Conservation (phyloP, 64 coral and sea anemone genomes). For the Anthopleura sola region DNA sequence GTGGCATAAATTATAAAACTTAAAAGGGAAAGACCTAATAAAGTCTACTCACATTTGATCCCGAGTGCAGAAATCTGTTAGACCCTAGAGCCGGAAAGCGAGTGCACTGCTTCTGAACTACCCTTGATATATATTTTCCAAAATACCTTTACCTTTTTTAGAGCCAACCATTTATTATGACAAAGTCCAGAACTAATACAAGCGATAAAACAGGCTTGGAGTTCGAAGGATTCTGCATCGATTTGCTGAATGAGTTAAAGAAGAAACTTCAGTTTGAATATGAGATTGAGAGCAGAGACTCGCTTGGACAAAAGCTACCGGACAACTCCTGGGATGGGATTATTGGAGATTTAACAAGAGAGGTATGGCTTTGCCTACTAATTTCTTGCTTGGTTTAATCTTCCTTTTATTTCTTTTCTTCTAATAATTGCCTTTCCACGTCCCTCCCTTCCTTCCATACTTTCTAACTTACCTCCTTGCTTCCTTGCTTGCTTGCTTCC, state of each 20-base stretch:
- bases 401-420: no score
- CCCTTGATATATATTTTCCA: neutral
- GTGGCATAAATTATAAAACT: no score
- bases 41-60: no score
- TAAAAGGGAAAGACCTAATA: no score
- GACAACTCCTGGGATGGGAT: constrained; percentile 64
- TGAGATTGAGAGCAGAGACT: constrained; percentile 26
- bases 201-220: neutral
- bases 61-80: no score
- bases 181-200: neutral
- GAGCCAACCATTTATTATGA: constrained; percentile 72
- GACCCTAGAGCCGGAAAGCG: no score
- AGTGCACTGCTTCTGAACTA: no score
- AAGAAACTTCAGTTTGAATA: constrained; percentile 76
- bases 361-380: constrained; percentile 21
- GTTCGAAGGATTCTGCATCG: constrained; percentile 80
- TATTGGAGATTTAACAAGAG: constrained; percentile 61
- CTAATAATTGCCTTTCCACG: no score
- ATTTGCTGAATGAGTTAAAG: constrained; percentile 55
- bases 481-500: no score
- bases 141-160: neutral
- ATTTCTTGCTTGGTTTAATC: no score
- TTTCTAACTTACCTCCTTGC: no score
- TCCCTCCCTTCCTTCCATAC: no score
- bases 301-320: constrained; percentile 24